phyloP scores from a whole-genome alignment of 2,113 vertebrate genomes.

The Diglossa brunneiventris region DNA sequence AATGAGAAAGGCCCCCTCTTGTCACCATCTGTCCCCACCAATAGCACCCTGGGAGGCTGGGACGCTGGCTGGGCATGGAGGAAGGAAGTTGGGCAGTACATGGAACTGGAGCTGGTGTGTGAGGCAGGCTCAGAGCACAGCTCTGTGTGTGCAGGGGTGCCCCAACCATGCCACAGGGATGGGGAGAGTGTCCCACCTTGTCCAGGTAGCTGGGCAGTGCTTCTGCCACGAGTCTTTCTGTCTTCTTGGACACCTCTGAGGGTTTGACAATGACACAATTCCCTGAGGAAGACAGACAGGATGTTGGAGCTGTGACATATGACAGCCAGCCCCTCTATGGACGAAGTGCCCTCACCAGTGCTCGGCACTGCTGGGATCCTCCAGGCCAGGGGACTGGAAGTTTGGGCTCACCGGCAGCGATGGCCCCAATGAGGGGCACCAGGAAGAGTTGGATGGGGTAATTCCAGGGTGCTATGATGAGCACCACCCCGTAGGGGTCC shows the following conservation, averaged over 20 bases:
- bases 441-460: slow-evolving; percentile 81
- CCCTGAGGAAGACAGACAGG: slow-evolving; percentile 26
- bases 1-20: accelerated
- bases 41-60: not conserved
- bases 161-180: not conserved
- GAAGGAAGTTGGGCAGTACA: not conserved
- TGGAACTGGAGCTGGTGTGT: accelerated
- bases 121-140: not conserved
- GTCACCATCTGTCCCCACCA: not conserved
- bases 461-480: slow-evolving; percentile 84
- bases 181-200: slow-evolving; percentile 66
- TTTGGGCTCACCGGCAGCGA: slow-evolving; percentile 80
- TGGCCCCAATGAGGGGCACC: slow-evolving; percentile 84
- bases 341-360: accelerated
- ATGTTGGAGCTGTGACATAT: not conserved
- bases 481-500: slow-evolving; percentile 84
- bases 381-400: accelerated
- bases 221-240: slow-evolving; percentile 74
- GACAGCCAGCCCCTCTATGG: not conserved
- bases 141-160: not conserved
- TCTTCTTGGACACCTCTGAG: slow-evolving; percentile 69
- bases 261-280: slow-evolving; percentile 85
- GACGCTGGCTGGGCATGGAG: not conserved
- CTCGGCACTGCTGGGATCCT: not conserved
- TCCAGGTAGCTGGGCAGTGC: slow-evolving; percentile 74